phyloP scores from a whole-genome alignment of 1,140 invertebrate genomes.

The Physella acuta region DNA sequence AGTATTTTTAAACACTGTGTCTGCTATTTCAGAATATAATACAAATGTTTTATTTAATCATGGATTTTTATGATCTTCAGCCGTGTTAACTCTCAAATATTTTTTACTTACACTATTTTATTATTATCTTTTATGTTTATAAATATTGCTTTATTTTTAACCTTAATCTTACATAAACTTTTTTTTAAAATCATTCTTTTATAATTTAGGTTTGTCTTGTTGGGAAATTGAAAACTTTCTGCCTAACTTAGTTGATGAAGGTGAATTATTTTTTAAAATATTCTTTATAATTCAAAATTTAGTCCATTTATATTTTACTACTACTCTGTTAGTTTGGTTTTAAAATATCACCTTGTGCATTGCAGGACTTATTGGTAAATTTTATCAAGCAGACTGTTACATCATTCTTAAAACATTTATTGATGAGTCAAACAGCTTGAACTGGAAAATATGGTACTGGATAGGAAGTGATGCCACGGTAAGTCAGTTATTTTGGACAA shows the following conservation, averaged over 20 bases:
- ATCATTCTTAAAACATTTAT: slow-evolving; percentile 90
- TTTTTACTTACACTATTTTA: no score
- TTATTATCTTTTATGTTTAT: no score
- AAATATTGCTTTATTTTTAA: no score
- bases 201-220: slow-evolving; percentile 70
- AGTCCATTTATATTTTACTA: neutral
- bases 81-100: no score
- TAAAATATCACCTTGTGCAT: neutral
- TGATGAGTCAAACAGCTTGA: slow-evolving; percentile 81
- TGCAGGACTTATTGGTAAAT: slow-evolving; percentile 90
- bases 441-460: slow-evolving; percentile 98
- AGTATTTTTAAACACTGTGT: no score
- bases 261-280: slow-evolving; percentile 34
- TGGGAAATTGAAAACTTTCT: slow-evolving; percentile 99
- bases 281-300: no score
- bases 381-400: slow-evolving; percentile 99
- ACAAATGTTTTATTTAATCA: no score
- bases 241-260: slow-evolving; percentile 79
- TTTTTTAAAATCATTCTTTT: no score
- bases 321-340: neutral
- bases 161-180: no score
- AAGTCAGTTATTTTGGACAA: no score
- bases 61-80: no score
- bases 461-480: slow-evolving; percentile 94
- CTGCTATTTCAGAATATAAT: no score